Conservation (phyloP, 2,797 vertebrate species). For the Dendrocincla tyrannina region DNA sequence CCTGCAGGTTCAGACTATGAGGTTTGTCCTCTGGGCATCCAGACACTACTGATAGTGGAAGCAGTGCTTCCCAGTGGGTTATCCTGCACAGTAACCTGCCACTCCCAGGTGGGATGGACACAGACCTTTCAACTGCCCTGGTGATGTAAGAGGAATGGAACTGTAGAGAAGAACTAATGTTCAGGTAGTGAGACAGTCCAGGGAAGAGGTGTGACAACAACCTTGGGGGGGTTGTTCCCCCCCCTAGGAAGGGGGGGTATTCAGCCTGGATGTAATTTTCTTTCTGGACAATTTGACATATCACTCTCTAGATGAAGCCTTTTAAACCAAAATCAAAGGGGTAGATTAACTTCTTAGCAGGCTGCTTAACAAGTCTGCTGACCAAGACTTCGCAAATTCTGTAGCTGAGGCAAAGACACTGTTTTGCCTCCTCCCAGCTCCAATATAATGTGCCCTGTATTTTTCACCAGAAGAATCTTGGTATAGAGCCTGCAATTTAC, state of each 20-base stretch:
- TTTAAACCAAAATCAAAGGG: not conserved
- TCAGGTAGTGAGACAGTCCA: not conserved
- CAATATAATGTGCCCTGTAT: not conserved
- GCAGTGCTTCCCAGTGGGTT: not conserved
- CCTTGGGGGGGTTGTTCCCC: too few species aligned
- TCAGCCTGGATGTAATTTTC: accelerated
- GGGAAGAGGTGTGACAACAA: not conserved
- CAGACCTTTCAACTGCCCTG: not conserved
- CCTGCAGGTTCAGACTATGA: not conserved
- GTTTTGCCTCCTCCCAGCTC: not conserved
- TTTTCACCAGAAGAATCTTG: not conserved
- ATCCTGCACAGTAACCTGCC: not conserved
- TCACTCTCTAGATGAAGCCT: not conserved
- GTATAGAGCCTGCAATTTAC: not conserved
- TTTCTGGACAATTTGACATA: not conserved
- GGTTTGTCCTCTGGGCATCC: not conserved
- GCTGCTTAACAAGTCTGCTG: not conserved
- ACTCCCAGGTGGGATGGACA: not conserved
- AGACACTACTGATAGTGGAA: not conserved
- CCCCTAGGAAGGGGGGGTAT: not conserved
- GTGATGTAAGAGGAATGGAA: not conserved
- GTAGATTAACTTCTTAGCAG: not conserved
- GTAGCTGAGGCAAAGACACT: not conserved
- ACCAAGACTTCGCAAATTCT: not conserved
- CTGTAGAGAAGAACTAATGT: not conserved